These are phyloP conservation scores for Danio kyathit DNA, from an alignment of 2,797 vertebrate species.

Conservation along the genomic window DNA sequence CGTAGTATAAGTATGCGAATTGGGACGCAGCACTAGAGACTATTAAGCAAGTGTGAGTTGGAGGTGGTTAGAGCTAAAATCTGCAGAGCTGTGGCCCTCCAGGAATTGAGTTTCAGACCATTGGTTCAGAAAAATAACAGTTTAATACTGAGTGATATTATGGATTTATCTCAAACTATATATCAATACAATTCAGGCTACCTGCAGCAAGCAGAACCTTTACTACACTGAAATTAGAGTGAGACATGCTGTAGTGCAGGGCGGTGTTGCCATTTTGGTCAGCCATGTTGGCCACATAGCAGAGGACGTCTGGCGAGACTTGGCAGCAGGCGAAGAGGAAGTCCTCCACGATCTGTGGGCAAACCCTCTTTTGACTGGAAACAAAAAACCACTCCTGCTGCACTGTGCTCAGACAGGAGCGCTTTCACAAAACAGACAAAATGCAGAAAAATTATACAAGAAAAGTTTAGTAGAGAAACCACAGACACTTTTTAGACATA, in stretches of 20 bases:
- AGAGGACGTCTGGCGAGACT: slow-evolving; percentile 85
- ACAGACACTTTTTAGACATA: slow-evolving; percentile 7
- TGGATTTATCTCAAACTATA: background rate
- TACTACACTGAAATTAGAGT: slow-evolving; percentile 95
- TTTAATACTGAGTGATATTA: background rate
- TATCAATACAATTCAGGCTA: slow-evolving; percentile 59
- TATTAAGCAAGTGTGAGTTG: too few relatives aligned
- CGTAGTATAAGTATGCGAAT: too few relatives aligned
- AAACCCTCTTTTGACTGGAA: slow-evolving; percentile 91
- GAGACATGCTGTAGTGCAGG: slow-evolving; percentile 97
- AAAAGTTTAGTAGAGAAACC: background rate
- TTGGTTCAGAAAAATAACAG: background rate
- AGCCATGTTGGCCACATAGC: slow-evolving; percentile 90
- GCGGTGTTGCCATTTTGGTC: slow-evolving; percentile 97
- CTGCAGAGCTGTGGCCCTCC: too few relatives aligned
- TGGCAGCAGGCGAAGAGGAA: slow-evolving; percentile 85
- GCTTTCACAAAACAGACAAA: slow-evolving; percentile 73
- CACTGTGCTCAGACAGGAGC: slow-evolving; percentile 89
- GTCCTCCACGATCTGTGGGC: slow-evolving; percentile 85
- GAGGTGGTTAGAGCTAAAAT: too few relatives aligned
- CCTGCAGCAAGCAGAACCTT: slow-evolving; percentile 91
- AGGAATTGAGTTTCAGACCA: too few relatives aligned
- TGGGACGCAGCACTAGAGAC: too few relatives aligned
- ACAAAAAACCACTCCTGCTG: slow-evolving; percentile 96
- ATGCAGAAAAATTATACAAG: background rate